Conservation (phyloP, 2,888 invertebrate genomes). For the Drosophila aldrichi region DNA sequence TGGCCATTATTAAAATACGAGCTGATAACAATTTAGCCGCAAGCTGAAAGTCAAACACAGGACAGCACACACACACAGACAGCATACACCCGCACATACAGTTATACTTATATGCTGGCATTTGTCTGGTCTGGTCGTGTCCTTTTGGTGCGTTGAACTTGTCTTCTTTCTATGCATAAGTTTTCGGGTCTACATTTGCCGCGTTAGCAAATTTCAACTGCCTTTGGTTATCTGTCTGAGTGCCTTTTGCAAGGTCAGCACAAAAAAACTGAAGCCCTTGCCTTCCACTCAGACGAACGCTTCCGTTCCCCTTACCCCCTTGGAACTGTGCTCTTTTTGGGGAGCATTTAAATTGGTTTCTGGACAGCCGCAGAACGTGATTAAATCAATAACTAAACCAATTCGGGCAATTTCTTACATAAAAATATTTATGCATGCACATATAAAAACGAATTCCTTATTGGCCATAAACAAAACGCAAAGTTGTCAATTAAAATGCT, state of each 20-base stretch:
- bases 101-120: slow-evolving; percentile 35
- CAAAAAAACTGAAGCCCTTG: slow-evolving; percentile 6
- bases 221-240: slow-evolving; percentile 54
- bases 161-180: slow-evolving; percentile 49
- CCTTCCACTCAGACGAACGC: neutral
- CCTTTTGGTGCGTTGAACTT: slow-evolving; percentile 74
- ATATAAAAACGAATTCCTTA: neutral
- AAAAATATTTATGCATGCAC: neutral
- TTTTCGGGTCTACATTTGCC: slow-evolving; percentile 47
- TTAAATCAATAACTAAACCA: slow-evolving; percentile 59
- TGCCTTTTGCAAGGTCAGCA: slow-evolving; percentile 67
- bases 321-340: slow-evolving; percentile 18
- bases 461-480: slow-evolving; percentile 30
- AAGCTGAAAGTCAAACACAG: slow-evolving; percentile 75
- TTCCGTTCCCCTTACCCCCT: slow-evolving; percentile 4
- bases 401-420: slow-evolving; percentile 37
- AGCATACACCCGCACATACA: neutral
- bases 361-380: slow-evolving; percentile 60
- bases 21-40: slow-evolving; percentile 77
- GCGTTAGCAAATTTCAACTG: slow-evolving; percentile 57
- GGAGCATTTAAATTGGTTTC: slow-evolving; percentile 23
- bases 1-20: slow-evolving; percentile 79
- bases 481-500: slow-evolving; percentile 62
- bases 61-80: slow-evolving; percentile 28
- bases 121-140: slow-evolving; percentile 69